Evolutionary conservation across 2,113 vertebrate species (phyloP).

Genomic region (Ibidorhyncha struthersii): DNA sequence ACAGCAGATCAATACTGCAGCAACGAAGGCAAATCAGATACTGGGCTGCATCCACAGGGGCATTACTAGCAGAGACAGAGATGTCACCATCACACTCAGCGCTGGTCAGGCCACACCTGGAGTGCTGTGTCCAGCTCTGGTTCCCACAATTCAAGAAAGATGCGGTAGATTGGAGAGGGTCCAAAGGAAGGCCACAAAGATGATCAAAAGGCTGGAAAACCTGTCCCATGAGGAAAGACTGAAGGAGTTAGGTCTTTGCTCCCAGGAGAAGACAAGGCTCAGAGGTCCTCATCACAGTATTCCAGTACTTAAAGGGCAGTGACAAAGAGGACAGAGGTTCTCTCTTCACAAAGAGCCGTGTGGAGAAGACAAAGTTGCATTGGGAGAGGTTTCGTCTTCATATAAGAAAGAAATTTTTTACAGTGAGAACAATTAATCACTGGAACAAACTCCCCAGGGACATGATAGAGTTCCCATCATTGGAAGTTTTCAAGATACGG

Average conservation of each 20-base stretch:
- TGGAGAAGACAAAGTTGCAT: not conserved
- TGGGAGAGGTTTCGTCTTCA: not conserved
- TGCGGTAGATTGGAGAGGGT: not conserved
- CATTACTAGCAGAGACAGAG: not conserved
- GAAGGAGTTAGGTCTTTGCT: not conserved
- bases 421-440: not conserved
- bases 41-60: not conserved
- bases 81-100: not conserved
- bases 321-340: not conserved
- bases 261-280: not conserved
- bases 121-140: not conserved
- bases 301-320: not conserved
- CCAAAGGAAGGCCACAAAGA: not conserved
- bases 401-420: not conserved
- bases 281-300: not conserved
- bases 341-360: not conserved
- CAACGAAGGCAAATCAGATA: not conserved
- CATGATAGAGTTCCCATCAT: not conserved
- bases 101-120: not conserved
- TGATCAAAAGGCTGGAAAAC: not conserved
- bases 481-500: not conserved
- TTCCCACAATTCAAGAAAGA: not conserved
- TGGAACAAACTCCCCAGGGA: not conserved
- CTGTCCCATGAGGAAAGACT: not conserved
- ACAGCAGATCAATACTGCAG: not conserved